Evolutionary conservation across 1,140 invertebrate species (phyloP).

Genomic region (Panagrolaimus sp.): DNA sequence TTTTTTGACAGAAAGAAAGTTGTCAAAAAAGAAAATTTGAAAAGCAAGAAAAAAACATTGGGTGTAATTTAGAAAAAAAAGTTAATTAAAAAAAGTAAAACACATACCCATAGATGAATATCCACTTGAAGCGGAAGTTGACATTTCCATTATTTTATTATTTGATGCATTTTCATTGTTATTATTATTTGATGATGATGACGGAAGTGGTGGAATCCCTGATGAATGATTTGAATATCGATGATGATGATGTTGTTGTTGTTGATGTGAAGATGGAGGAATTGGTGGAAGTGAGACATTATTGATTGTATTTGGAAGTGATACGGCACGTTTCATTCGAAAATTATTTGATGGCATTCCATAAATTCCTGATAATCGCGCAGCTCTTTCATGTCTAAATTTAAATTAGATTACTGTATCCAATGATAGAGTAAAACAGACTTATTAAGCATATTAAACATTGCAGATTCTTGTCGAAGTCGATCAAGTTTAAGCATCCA

Average conservation of each 20-base stretch:
- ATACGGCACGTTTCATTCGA: conserved; percentile 51
- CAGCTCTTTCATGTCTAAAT: conserved; percentile 31
- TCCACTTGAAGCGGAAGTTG: conserved; percentile 41
- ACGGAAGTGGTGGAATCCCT: neutral
- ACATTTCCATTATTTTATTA: conserved; percentile 20
- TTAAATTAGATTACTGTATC: neutral
- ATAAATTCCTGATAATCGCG: conserved; percentile 20
- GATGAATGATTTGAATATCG: neutral
- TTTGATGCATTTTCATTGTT: neutral
- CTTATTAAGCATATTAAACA: neutral
- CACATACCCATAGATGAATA: conserved; percentile 42
- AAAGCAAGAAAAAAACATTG: conserved; percentile 7
- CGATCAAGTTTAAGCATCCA: conserved; percentile 88
- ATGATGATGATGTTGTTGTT: too few species aligned
- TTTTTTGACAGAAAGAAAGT: conserved; percentile 6
- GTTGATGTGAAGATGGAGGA: conserved; percentile 22
- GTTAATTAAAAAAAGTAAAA: neutral
- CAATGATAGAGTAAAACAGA: conserved; percentile 11
- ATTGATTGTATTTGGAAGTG: conserved; percentile 51
- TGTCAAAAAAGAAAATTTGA: neutral
- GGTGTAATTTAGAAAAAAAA: neutral
- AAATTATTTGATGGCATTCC: conserved; percentile 21
- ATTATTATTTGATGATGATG: conserved; percentile 21
- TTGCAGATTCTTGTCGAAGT: conserved; percentile 69
- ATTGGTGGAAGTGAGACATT: conserved; percentile 26